phyloP scores from a whole-genome alignment of 2,888 invertebrate genomes.

The Tortricodes alternella region DNA sequence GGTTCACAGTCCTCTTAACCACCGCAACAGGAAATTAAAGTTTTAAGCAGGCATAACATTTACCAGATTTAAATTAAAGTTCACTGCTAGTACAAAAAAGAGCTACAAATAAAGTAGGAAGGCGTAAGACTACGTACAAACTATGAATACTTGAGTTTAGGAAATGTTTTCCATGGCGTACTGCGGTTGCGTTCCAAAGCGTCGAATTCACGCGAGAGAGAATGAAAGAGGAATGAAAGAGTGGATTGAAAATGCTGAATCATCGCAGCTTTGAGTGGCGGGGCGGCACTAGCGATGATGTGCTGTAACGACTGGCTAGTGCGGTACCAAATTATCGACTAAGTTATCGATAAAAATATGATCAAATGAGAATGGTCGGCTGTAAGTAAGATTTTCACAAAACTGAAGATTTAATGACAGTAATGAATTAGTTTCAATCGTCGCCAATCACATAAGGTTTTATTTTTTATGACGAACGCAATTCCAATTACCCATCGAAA shows the following conservation, averaged over 20 bases:
- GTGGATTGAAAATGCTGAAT: constrained; percentile 78
- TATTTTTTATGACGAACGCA: no score
- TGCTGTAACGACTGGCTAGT: constrained; percentile 69
- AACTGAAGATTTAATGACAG: no score
- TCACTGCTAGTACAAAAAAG: not conserved
- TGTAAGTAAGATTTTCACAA: no score
- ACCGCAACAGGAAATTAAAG: constrained; percentile 12
- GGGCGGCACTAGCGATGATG: constrained; percentile 67
- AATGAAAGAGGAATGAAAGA: constrained; percentile 76
- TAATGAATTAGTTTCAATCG: no score
- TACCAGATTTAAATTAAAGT: no score
- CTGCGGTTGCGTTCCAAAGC: constrained; percentile 61
- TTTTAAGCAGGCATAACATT: not conserved
- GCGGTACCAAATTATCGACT: not conserved
- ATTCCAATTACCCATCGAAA: no score
- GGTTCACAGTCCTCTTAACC: no score
- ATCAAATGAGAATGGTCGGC: no score
- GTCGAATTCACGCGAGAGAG: constrained; percentile 63
- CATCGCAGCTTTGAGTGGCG: constrained; percentile 67
- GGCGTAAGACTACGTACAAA: constrained; percentile 13
- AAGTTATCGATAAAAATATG: constrained; percentile 23
- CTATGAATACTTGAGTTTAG: constrained; percentile 26
- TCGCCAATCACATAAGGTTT: no score
- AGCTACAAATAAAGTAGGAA: not conserved
- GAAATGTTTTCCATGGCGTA: constrained; percentile 47